A percentile compares a stretch with the other conserved stretches of the same genome.
phyloP scores from a whole-genome alignment of 2,888 invertebrate genomes.

The Ichneumon xanthorius region DNA sequence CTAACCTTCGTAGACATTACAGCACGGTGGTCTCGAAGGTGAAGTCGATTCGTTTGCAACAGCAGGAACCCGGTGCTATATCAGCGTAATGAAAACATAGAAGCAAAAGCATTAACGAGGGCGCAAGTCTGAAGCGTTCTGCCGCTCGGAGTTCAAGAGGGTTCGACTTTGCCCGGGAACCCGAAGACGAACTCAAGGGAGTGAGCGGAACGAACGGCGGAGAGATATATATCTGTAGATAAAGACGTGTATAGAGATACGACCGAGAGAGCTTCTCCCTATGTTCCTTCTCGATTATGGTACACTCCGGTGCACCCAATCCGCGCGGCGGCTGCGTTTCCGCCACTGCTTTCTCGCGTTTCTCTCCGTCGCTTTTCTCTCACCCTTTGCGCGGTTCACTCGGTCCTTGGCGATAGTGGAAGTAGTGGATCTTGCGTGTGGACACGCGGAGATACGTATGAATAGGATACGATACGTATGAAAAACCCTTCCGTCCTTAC shows the following conservation, averaged over 20 bases:
- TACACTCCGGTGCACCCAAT: conserved; percentile 77
- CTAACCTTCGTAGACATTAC: conserved; percentile 27
- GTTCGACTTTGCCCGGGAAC: conserved; percentile 26
- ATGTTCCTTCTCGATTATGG: conserved; percentile 78
- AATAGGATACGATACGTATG: conserved; percentile 9
- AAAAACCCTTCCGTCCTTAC: conserved; percentile 33
- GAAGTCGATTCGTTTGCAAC: conserved; percentile 41
- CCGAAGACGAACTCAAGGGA: conserved; percentile 38
- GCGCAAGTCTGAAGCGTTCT: conserved; percentile 73
- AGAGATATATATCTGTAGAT: conserved; percentile 48
- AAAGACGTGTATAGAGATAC: conserved; percentile 42
- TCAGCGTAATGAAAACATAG: conserved; percentile 47
- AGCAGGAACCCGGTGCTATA: conserved; percentile 12
- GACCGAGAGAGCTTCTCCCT: conserved; percentile 60
- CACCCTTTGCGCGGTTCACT: conserved; percentile 53
- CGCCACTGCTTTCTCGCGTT: conserved; percentile 66
- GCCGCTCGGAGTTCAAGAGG: conserved; percentile 69
- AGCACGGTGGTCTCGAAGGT: conserved; percentile 17
- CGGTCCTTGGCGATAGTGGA: conserved; percentile 50
- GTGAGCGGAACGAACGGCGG: conserved; percentile 25
- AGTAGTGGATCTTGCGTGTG: conserved; percentile 12
- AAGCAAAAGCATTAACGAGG: conserved; percentile 76
- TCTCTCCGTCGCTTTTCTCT: conserved; percentile 45
- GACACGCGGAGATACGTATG: conserved; percentile 13
- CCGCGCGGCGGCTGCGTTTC: conserved; percentile 73